phyloP scores from a whole-genome alignment of 35 echinoderm and acorn worm genomes.

The Patiria miniata region DNA sequence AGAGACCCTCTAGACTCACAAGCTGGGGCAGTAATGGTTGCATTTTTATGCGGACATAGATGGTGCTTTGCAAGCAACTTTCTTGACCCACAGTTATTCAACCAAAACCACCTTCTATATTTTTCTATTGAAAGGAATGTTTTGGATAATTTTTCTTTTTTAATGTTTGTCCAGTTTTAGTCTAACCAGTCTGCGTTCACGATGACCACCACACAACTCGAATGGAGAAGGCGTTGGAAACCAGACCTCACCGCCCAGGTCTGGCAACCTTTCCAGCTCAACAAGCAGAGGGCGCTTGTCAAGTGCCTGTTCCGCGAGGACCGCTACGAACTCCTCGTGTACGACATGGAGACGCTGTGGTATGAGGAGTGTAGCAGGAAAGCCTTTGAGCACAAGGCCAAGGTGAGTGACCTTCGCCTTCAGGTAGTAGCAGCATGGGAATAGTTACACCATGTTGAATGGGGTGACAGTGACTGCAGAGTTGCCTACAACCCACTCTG shows the following conservation, averaged over 20 bases:
- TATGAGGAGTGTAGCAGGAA: slow-evolving; percentile 3
- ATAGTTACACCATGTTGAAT: not conserved
- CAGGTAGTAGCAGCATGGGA: not conserved
- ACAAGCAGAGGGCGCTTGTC: slow-evolving; percentile 19
- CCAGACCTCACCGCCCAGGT: slow-evolving; percentile 18
- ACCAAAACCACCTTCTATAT: too few species aligned
- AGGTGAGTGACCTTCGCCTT: not conserved
- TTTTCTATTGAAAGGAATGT: too few species aligned
- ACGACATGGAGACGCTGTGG: slow-evolving; percentile 54
- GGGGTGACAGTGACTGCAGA: not conserved
- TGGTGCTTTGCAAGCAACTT: too few species aligned
- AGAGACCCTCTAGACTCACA: too few species aligned
- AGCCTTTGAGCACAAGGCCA: not conserved
- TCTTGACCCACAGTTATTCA: too few species aligned
- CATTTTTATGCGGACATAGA: too few species aligned
- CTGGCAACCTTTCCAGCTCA: slow-evolving; percentile 47
- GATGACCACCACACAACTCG: not conserved
- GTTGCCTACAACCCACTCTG: not conserved
- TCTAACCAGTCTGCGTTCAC: not conserved
- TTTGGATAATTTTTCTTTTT: too few species aligned
- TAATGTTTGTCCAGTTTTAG: not conserved
- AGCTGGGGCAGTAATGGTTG: too few species aligned
- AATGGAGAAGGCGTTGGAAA: slow-evolving; percentile 48
- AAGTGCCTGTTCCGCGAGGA: slow-evolving; percentile 38
- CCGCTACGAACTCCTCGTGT: slow-evolving; percentile 35